Conservation (phyloP, 2,888 invertebrate genomes). For the Synergus laeviventris region DNA sequence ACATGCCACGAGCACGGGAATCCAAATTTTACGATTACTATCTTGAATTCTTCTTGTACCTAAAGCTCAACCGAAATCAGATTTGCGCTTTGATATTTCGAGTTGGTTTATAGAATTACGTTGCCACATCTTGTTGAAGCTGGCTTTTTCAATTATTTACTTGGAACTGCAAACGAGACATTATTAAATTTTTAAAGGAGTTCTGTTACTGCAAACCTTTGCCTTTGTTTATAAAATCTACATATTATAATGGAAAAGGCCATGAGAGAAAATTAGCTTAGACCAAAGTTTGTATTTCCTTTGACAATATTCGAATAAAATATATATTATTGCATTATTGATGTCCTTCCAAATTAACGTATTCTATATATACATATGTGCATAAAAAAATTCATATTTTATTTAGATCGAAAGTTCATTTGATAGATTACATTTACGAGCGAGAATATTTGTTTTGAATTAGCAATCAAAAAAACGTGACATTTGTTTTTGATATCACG, state of each 20-base stretch:
- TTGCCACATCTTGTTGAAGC: slow-evolving; percentile 3
- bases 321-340: neutral
- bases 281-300: neutral
- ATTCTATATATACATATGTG: too few species aligned
- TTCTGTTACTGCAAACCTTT: neutral
- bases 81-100: slow-evolving; percentile 35
- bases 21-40: slow-evolving; percentile 1
- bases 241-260: neutral
- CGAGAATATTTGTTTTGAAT: slow-evolving; percentile 23
- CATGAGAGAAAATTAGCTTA: neutral
- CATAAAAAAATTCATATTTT: neutral
- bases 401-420: neutral
- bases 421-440: slow-evolving; percentile 4
- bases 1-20: neutral
- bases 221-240: neutral
- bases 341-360: too few species aligned
- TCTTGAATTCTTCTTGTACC: slow-evolving; percentile 16
- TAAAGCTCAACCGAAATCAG: slow-evolving; percentile 14
- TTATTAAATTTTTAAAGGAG: slow-evolving; percentile 12
- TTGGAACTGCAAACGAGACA: neutral
- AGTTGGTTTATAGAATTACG: slow-evolving; percentile 36
- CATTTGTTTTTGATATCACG: slow-evolving; percentile 27
- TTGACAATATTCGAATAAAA: neutral
- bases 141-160: slow-evolving; percentile 32
- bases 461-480: slow-evolving; percentile 36